phyloP scores from a whole-genome alignment of 2,113 vertebrate genomes.

The Percopsis transmontana region DNA sequence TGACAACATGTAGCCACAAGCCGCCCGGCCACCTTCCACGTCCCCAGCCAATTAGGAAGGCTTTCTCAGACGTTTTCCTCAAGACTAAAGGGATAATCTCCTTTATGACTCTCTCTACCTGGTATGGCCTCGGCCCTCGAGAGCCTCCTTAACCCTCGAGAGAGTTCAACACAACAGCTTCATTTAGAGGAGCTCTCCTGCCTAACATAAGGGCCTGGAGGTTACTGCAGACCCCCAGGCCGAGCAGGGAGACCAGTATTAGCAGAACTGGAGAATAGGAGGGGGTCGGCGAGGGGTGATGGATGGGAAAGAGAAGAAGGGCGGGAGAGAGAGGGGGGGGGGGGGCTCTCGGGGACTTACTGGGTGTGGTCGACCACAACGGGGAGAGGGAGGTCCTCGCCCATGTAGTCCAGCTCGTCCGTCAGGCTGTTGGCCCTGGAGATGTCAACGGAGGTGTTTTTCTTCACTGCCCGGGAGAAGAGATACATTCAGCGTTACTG shows the following conservation, averaged over 20 bases:
- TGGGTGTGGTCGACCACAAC: constrained; percentile 70
- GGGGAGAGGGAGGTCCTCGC: constrained; percentile 78
- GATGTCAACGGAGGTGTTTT: constrained; percentile 68
- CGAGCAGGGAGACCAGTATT: constrained; percentile 48
- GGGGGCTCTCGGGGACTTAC: constrained; percentile 69
- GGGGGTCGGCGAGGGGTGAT: constrained; percentile 51
- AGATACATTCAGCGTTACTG: constrained; percentile 2
- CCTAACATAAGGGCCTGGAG: constrained; percentile 50
- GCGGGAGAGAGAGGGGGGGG: not conserved
- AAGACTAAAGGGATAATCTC: constrained; percentile 67
- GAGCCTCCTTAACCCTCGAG: constrained; percentile 64
- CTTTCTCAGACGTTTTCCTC: constrained; percentile 62
- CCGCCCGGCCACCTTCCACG: constrained; percentile 48
- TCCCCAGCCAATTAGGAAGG: constrained; percentile 47
- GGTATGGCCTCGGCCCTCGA: constrained; percentile 53
- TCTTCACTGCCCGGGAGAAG: constrained; percentile 64
- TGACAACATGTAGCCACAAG: constrained; percentile 49
- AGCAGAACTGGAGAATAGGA: constrained; percentile 40
- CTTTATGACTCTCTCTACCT: constrained; percentile 58
- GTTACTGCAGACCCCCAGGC: constrained; percentile 2
- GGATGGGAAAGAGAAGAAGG: constrained; percentile 20
- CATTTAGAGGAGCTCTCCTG: constrained; percentile 55
- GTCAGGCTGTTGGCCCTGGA: constrained; percentile 80
- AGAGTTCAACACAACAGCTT: constrained; percentile 65
- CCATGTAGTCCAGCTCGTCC: constrained; percentile 79